Percentiles rank a stretch among this genome's conserved stretches.
Conservation (phyloP, 2,888 invertebrate species). For the Eubasilissa splendida region DNA sequence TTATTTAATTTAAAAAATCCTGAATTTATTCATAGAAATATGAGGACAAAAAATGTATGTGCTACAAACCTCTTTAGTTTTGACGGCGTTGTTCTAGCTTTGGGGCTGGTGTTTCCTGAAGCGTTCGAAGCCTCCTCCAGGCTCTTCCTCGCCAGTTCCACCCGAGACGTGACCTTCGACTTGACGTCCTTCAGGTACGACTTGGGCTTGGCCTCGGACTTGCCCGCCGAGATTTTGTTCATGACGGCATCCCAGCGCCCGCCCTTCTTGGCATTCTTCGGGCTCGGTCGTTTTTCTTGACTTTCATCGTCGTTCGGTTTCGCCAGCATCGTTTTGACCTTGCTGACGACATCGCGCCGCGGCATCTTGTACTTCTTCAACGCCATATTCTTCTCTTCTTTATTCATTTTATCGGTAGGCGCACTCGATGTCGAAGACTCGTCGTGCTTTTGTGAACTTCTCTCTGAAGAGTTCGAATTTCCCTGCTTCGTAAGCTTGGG, state of each 20-base stretch:
- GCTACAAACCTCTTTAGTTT: constrained; percentile 70
- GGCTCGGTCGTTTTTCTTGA: constrained; percentile 72
- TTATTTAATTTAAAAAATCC: neutral
- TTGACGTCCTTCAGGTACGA: constrained; percentile 89
- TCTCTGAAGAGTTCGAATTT: constrained; percentile 51
- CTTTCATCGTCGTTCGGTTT: constrained; percentile 71
- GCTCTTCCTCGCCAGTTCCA: constrained; percentile 68
- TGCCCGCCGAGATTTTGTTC: constrained; percentile 84
- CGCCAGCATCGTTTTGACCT: constrained; percentile 79
- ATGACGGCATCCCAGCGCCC: constrained; percentile 89
- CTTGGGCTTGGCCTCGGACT: constrained; percentile 79
- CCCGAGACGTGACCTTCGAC: constrained; percentile 78
- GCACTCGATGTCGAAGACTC: constrained; percentile 63
- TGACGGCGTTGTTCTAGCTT: constrained; percentile 59
- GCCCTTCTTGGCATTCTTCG: constrained; percentile 72
- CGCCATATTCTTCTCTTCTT: constrained; percentile 72
- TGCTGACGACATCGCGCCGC: constrained; percentile 83
- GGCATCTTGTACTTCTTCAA: constrained; percentile 85
- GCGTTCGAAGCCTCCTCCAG: constrained; percentile 47
- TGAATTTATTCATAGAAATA: neutral
- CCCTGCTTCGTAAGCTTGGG: constrained; percentile 11
- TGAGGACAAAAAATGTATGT: neutral
- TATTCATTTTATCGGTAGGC: constrained; percentile 65
- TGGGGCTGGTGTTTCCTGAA: constrained; percentile 52
- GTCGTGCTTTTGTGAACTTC: constrained; percentile 17